Percentiles rank a stretch among this genome's conserved stretches.
Conservation (phyloP, 2,888 invertebrate species). For the Trissolcus japonicus region DNA sequence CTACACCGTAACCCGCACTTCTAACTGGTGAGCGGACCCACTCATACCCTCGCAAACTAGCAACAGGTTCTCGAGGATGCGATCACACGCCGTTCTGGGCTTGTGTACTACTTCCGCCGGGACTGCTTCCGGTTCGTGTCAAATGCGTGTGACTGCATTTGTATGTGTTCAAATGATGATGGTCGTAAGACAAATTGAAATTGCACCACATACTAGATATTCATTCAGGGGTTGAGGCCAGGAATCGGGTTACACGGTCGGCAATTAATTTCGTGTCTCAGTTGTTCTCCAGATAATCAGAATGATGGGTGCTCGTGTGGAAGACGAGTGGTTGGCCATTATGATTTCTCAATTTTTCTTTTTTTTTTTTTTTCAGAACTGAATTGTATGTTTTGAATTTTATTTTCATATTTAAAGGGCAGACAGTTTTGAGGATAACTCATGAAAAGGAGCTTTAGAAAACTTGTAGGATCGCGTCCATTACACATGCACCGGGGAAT, state of each 20-base stretch:
- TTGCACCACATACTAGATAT: slow-evolving; percentile 13
- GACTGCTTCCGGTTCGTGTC: slow-evolving; percentile 42
- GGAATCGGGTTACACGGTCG: no score
- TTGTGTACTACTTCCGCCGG: slow-evolving; percentile 58
- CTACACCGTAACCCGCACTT: slow-evolving; percentile 61
- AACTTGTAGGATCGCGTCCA: slow-evolving; percentile 60
- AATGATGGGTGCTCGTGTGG: no score
- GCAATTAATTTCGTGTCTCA: no score
- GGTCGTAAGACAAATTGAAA: slow-evolving; percentile 49
- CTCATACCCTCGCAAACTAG: slow-evolving; percentile 60
- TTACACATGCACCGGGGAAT: slow-evolving; percentile 62
- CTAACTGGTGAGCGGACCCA: slow-evolving; percentile 65
- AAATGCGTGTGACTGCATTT: slow-evolving; percentile 22
- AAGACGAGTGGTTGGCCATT: no score
- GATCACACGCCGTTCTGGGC: slow-evolving; percentile 62
- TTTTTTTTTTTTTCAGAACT: no score
- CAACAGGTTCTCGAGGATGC: slow-evolving; percentile 70
- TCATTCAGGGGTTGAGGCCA: neutral
- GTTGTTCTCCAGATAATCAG: no score
- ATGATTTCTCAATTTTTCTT: no score
- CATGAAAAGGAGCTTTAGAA: slow-evolving; percentile 38
- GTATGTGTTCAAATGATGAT: slow-evolving; percentile 31
- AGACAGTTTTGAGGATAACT: no score
- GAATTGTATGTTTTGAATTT: no score
- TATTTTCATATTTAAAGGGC: no score